phyloP scores from a whole-genome alignment of 2,888 invertebrate species.

The Geotrupes spiniger region DNA sequence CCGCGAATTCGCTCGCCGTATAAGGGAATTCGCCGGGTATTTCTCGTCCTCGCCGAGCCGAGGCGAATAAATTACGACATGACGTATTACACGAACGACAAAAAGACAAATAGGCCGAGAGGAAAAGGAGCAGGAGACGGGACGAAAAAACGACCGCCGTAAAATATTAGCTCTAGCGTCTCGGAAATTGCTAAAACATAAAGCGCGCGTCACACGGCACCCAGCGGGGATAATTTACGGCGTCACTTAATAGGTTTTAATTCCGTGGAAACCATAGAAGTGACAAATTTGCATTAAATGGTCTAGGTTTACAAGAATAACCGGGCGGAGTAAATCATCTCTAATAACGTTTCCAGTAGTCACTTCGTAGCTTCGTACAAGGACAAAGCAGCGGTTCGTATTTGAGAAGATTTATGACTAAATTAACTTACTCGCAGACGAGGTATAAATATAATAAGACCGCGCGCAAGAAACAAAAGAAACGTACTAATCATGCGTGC shows the following conservation, averaged over 20 bases:
- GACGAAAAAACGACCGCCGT: constrained; percentile 14
- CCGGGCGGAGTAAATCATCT: constrained; percentile 17
- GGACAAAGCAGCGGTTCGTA: constrained; percentile 12
- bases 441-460: too few relatives aligned
- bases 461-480: too few relatives aligned
- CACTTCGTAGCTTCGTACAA: constrained; percentile 15
- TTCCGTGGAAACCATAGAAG: constrained; percentile 17
- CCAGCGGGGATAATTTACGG: constrained; percentile 13
- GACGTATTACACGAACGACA: constrained; percentile 4
- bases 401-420: constrained; percentile 13
- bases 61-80: too few relatives aligned
- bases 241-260: constrained; percentile 14
- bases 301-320: constrained; percentile 15
- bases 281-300: constrained; percentile 21
- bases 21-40: too few relatives aligned
- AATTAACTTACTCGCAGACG: neutral
- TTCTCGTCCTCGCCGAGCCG: too few relatives aligned
- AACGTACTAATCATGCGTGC: too few relatives aligned
- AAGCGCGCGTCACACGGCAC: constrained; percentile 14
- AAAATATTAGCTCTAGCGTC: constrained; percentile 16
- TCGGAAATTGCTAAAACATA: constrained; percentile 13
- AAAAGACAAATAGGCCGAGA: constrained; percentile 9
- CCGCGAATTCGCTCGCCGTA: too few relatives aligned
- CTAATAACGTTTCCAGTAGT: constrained; percentile 16
- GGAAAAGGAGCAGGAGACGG: constrained; percentile 5